phyloP scores from a whole-genome alignment of 2,797 vertebrate species.

The Triplophysa bombifrons region DNA sequence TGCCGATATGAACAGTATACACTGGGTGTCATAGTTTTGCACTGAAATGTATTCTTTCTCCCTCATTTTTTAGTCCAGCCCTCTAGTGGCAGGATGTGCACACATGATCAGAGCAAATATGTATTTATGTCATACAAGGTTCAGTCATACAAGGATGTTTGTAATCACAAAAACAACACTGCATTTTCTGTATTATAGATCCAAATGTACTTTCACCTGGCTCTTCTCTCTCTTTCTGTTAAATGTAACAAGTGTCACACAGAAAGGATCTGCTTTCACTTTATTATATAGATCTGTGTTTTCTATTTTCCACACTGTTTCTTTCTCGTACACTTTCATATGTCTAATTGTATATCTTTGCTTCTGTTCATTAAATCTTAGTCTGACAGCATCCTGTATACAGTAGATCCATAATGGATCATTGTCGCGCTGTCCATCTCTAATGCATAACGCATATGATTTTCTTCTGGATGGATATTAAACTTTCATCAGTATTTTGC shows the following conservation, averaged over 20 bases:
- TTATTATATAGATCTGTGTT: background rate
- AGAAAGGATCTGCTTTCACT: background rate
- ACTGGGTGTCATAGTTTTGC: no score
- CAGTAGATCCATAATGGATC: background rate
- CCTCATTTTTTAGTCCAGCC: constrained; percentile 13
- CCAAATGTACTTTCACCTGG: no score
- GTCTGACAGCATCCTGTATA: background rate
- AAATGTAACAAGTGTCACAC: no score
- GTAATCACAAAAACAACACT: no score
- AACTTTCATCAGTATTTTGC: background rate
- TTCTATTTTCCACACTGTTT: no score
- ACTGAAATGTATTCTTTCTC: background rate
- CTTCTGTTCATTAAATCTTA: no score
- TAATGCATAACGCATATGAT: background rate
- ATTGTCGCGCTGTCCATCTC: background rate
- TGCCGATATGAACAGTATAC: background rate
- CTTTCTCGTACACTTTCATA: no score
- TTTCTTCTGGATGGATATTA: background rate
- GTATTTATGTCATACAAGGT: background rate
- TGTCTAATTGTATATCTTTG: no score
- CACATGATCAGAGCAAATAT: constrained; percentile 1
- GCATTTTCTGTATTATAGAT: no score
- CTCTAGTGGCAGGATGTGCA: constrained; percentile 10
- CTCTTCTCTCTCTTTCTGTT: no score
- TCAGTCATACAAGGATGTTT: no score